These are phyloP conservation scores for Mobula birostris DNA, from an alignment of 2,113 vertebrate genomes.

Conservation along the genomic window DNA sequence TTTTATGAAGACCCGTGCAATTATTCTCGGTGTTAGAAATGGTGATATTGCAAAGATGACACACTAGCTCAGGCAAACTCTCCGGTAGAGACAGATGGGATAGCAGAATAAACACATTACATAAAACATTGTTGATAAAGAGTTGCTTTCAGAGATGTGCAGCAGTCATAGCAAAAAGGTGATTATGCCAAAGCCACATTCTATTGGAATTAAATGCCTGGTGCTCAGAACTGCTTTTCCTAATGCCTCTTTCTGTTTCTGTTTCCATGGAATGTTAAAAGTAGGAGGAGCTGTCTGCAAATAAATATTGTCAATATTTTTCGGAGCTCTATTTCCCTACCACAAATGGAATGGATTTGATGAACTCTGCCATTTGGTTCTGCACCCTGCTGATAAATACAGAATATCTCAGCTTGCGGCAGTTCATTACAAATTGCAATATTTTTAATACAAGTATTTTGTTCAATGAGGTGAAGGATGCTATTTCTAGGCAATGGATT, in stretches of 20 bases:
- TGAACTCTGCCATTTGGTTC: background rate
- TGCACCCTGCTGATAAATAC: background rate
- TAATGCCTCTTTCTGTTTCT: background rate
- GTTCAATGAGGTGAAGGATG: background rate
- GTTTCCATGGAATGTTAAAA: background rate
- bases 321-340: background rate
- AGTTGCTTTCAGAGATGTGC: background rate
- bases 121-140: background rate
- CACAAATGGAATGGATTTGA: background rate
- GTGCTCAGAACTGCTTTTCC: background rate
- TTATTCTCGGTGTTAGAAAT: background rate
- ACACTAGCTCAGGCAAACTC: background rate
- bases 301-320: constrained; percentile 5
- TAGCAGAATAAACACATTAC: background rate
- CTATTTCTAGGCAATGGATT: background rate
- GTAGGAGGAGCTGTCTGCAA: background rate
- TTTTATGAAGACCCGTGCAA: background rate
- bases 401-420: background rate
- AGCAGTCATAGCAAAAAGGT: background rate
- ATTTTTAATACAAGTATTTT: background rate
- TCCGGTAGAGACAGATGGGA: background rate
- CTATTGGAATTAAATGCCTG: background rate
- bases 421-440: background rate
- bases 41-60: background rate
- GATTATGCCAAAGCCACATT: background rate